Conservation (phyloP, 2,797 vertebrate species). For the Acanthis flammea region DNA sequence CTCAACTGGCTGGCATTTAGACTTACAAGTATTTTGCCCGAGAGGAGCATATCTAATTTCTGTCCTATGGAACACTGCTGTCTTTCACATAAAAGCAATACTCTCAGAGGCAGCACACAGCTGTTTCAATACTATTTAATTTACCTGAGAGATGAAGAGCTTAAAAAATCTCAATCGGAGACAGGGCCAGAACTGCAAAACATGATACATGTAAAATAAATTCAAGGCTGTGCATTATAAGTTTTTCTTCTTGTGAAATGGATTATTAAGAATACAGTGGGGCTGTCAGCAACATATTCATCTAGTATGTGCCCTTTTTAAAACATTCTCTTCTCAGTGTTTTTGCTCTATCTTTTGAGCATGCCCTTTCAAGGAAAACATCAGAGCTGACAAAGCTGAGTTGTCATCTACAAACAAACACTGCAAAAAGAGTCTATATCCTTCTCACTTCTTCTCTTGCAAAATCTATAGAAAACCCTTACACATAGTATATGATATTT, state of each 20-base stretch:
- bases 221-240: neutral
- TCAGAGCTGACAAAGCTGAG: neutral
- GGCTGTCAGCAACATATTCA: slow-evolving; percentile 9
- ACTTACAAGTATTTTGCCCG: slow-evolving; percentile 17
- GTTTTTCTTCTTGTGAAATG: slow-evolving; percentile 5
- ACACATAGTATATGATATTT: neutral
- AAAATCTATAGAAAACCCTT: neutral
- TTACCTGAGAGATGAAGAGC: slow-evolving; percentile 23
- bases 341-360: neutral
- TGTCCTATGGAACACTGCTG: neutral
- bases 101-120: slow-evolving; percentile 3
- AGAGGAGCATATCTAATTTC: slow-evolving; percentile 41
- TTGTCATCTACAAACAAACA: neutral
- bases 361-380: neutral
- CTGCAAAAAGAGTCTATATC: neutral
- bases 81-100: slow-evolving; percentile 29
- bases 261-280: slow-evolving; percentile 18
- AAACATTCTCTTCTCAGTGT: neutral
- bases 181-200: neutral
- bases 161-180: neutral
- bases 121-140: slow-evolving; percentile 54
- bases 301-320: neutral
- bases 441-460: neutral
- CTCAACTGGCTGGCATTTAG: slow-evolving; percentile 41
- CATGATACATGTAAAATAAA: neutral